phyloP scores from a whole-genome alignment of 2,888 invertebrate genomes.

The Polyommatus iphigenia region DNA sequence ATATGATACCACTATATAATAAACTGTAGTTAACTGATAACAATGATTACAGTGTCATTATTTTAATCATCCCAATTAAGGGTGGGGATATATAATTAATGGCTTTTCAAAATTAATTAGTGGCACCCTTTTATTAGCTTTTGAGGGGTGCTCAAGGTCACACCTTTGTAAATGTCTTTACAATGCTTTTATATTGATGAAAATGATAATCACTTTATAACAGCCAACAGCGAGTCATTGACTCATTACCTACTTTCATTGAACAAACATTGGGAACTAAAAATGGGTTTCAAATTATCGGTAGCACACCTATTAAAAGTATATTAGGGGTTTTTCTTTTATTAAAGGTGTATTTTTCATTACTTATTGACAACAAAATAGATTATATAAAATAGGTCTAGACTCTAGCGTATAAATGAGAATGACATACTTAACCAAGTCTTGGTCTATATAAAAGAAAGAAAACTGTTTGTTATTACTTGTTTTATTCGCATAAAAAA shows the following conservation, averaged over 20 bases:
- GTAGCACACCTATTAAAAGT: neutral
- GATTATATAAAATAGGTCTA: too few species aligned
- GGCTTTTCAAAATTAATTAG: conserved; percentile 2
- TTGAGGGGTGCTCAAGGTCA: neutral
- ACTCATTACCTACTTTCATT: neutral
- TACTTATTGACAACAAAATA: too few species aligned
- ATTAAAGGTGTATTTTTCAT: too few species aligned
- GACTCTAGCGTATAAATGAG: too few species aligned
- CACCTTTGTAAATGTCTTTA: neutral
- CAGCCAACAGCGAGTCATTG: neutral
- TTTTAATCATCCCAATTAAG: neutral
- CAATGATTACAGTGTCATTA: neutral
- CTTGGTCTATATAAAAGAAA: too few species aligned
- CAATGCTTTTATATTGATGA: conserved; percentile 9
- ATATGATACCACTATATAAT: too few species aligned
- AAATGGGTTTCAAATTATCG: neutral
- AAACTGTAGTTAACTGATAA: too few species aligned
- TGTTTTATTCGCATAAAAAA: too few species aligned
- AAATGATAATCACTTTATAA: conserved; percentile 10
- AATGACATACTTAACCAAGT: too few species aligned
- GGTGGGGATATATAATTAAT: neutral
- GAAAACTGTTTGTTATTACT: too few species aligned
- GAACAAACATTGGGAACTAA: neutral
- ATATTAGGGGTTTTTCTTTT: too few species aligned
- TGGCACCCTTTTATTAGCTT: conserved; percentile 7